A percentile compares a stretch with the other conserved stretches of the same genome.
These are phyloP conservation scores for Pocota personata DNA, from an alignment of 2,888 invertebrate species.

Conservation along the genomic window DNA sequence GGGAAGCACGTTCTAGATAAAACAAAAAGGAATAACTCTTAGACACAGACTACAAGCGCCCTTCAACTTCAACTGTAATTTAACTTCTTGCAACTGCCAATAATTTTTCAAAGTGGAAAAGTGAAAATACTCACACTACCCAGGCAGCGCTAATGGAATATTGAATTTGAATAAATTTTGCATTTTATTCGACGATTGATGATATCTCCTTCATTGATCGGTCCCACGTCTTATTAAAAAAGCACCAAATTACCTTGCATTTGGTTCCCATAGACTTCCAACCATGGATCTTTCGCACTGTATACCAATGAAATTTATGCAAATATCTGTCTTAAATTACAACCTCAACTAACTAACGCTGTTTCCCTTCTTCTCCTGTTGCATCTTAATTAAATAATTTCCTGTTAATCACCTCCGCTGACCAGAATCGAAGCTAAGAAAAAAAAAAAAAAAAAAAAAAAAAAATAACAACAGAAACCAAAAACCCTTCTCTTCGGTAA, in stretches of 20 bases:
- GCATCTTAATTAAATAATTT: conserved; percentile 72
- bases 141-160: too few relatives aligned
- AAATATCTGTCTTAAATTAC: conserved; percentile 49
- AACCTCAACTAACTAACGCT: conserved; percentile 13
- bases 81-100: too few relatives aligned
- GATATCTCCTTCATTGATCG: not conserved
- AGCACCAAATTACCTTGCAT: not conserved
- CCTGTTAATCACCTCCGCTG: conserved; percentile 52
- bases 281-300: conserved; percentile 11
- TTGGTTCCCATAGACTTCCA: conserved; percentile 11
- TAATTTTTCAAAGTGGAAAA: too few relatives aligned
- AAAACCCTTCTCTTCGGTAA: conserved; percentile 1
- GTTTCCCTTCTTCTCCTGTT: conserved; percentile 1
- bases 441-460: conserved; percentile 6
- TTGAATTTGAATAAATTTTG: not conserved
- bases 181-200: not conserved
- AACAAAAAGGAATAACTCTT: too few relatives aligned
- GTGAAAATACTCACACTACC: too few relatives aligned
- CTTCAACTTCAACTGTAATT: too few relatives aligned
- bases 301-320: conserved; percentile 35
- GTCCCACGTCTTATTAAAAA: not conserved
- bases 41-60: too few relatives aligned
- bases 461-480: conserved; percentile 9
- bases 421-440: conserved; percentile 34
- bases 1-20: too few relatives aligned